Evolutionary conservation across 2,888 invertebrate genomes (phyloP), one percentile per base, ranked within the genome.

Genomic region (Xanthia icteritia): DNA sequence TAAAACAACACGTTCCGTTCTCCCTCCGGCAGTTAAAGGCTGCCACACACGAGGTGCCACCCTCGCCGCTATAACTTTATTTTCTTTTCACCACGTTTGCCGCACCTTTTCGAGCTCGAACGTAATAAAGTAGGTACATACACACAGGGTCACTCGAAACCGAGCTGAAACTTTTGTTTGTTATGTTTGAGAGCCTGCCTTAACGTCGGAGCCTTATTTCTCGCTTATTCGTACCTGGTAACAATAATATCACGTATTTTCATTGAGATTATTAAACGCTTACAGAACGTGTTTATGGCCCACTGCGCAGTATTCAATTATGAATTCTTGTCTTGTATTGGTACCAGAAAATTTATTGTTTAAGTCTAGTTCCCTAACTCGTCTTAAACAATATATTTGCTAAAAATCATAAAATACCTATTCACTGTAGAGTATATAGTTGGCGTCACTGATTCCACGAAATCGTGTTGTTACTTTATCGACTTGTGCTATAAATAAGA

Each of bases 401-500:
- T 2, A 79, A 67, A 56, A 78, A 76, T 84, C 75, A 76, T 86
- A 87, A 90, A 88, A 83, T 75, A 83, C 75, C 81, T 80, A 84
- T 84, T 84, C 74, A 83, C 86, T 89, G 84, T 79, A 72, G 73
- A 69, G 63, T 79, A 36, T 84, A 67, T 64, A 81, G 73, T 77
- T 70, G 83, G 75, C 75, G 80, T 86, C 79, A 80, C 76, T 83
- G 68, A 81, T 91, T 90, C 87, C 83, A 77, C 75, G 90, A 92
- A 93, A 89, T 88, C 85, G 81, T 90, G 86, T 88, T 87, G 84
- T 87, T 89, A 85, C 84, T 88, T 84, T 91, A 91, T 91, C 89
- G 86, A 92, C 88, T 86, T 89, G 83, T 56, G 88, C 89, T 93
- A 92, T 92, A 92, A 93, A 94, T 93, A 94, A 89, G 82, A 85